Base-by-base conservation (phyloP, 2,888 invertebrate genomes). In the Eulithis testata region DNA sequence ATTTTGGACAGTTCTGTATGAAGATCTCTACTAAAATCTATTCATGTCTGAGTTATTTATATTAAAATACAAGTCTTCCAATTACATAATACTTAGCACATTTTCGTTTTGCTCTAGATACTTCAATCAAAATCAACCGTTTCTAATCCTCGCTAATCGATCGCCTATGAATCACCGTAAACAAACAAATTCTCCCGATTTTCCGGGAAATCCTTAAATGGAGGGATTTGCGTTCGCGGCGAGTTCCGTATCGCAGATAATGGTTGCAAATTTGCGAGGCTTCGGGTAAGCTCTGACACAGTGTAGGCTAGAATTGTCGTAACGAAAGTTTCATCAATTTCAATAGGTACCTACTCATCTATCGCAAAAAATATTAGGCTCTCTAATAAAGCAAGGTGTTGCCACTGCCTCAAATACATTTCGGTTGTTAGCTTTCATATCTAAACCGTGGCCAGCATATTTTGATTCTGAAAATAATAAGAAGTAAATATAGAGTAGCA, bases 251-350 rank as follows among this genome's bases (percentile, higher is more conserved):
- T 79, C 79, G 77, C 64, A 71, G 75, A 75, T 80, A 85, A 86
- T 85, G 80, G 82, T 80, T 81, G 82, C 80, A 84, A 85, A 86
- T 86, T 84, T 81, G 81, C 74, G 72, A 74, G 76, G 74, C 73
- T 76, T 70, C 70, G 55, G 63, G 49, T 70, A 66, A 68, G 66
- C 69, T 66, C 49, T 53, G 63, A 63, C 63, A 60, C 50, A 58
- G 56, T n/a, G 40, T 43, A 31, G 12, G 3, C 14, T 8, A 49
- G 11, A 49, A 9, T 3, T 9, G 11, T 21, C 4, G 21, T 31
- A 40, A 9, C 12, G 36, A 47, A 9, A 40, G 40, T 40, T 40
- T 8, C 40, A 40, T n/a, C n/a, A 8, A 45, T 11, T 44, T 44
- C 31, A 31, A 4, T 31, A 31, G 31, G 31, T 31, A 31, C 31